A percentile compares a stretch with the other conserved stretches of the same genome.
phyloP scores from a whole-genome alignment of 2,888 invertebrate species.

The Drosophila melanosoma region DNA sequence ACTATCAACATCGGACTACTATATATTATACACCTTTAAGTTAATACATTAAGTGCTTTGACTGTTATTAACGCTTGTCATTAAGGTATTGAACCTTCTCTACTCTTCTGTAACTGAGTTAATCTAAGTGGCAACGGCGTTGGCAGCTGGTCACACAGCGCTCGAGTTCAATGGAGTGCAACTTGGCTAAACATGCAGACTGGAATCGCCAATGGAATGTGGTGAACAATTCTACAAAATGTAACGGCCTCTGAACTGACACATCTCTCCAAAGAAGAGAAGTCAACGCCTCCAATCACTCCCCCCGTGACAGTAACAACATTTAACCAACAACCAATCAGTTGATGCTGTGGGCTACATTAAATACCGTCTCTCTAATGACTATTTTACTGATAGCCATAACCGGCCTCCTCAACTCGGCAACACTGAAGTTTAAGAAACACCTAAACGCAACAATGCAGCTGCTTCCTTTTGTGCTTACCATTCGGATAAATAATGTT shows the following conservation, averaged over 20 bases:
- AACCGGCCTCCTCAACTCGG: conserved; percentile 9
- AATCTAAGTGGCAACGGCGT: conserved; percentile 5
- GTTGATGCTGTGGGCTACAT: conserved; percentile 8
- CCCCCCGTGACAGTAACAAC: background rate
- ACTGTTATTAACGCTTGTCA: background rate
- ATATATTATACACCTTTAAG: background rate
- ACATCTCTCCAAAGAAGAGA: conserved; percentile 26
- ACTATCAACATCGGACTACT: background rate
- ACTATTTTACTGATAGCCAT: conserved; percentile 42
- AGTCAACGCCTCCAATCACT: background rate
- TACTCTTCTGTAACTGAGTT: background rate
- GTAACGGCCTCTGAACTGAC: conserved; percentile 31
- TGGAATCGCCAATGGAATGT: conserved; percentile 27
- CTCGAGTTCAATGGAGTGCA: background rate
- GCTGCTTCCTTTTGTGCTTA: background rate
- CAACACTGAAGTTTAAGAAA: conserved; percentile 5
- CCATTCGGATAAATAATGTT: background rate
- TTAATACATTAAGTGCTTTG: background rate
- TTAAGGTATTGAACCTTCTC: background rate
- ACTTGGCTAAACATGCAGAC: conserved; percentile 38
- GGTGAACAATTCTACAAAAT: conserved; percentile 18
- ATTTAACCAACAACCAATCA: conserved; percentile 2
- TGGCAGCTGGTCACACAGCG: background rate
- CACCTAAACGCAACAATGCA: conserved; percentile 22
- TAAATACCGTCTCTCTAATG: conserved; percentile 20